Evolutionary conservation across 2,797 vertebrate species (phyloP).

Genomic region (Telmatherina bonti): DNA sequence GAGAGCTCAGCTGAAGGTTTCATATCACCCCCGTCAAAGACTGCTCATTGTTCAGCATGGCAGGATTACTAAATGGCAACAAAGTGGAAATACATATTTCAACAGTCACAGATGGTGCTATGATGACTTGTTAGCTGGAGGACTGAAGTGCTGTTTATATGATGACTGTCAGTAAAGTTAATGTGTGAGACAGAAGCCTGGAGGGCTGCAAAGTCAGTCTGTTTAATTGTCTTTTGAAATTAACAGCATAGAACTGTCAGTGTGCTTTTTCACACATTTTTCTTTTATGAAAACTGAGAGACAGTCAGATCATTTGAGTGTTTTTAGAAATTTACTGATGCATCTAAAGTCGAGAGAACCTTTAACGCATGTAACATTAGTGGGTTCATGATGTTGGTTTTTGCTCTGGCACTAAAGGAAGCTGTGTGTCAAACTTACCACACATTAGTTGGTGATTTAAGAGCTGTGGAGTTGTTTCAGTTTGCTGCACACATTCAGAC

Average conservation of each 20-base stretch:
- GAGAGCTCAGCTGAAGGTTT: constrained; percentile 35
- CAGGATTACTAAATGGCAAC: constrained; percentile 45
- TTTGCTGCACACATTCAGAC: too few species aligned
- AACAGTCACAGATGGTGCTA: constrained; percentile 48
- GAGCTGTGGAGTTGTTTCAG: too few species aligned
- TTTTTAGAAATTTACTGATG: not conserved
- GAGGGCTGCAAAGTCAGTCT: constrained; percentile 39
- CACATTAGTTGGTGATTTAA: too few species aligned
- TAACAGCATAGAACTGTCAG: constrained; percentile 25
- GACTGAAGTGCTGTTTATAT: constrained; percentile 28
- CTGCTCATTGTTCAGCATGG: constrained; percentile 37
- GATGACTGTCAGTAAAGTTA: constrained; percentile 45
- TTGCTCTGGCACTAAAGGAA: too few species aligned
- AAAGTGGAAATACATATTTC: constrained; percentile 55
- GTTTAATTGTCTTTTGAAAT: constrained; percentile 52
- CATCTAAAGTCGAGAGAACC: too few species aligned
- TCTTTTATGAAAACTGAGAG: not conserved
- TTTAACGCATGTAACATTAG: too few species aligned
- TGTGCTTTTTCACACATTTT: constrained; percentile 18
- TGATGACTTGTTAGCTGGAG: constrained; percentile 40
- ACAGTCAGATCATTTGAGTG: not conserved
- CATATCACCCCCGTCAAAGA: constrained; percentile 3
- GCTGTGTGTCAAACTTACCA: too few species aligned
- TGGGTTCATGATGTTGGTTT: too few species aligned
- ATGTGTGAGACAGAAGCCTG: constrained; percentile 22